Evolutionary conservation across 2,113 vertebrate genomes (phyloP), one percentile per base, ranked within the genome.

Genomic region (Corythoichthys haematopterus): DNA sequence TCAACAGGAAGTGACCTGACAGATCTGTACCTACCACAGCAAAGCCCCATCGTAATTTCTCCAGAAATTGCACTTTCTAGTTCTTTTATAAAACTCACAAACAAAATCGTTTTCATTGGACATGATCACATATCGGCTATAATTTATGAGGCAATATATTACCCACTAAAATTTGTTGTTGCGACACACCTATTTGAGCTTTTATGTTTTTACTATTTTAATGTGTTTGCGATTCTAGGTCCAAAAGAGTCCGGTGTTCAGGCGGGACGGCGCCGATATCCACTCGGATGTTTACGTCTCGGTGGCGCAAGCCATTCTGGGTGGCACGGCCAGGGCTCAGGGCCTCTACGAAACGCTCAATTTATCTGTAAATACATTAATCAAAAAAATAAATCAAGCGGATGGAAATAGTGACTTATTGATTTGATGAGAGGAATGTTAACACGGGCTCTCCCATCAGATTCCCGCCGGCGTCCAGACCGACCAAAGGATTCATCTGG

Each of bases 341-440:
- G 97, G 97, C 74, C 91, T 99, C 35, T 95, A 98, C 0, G 97
- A 99, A 88, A 95, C 92, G 0, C 90, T 98, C 77, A 98, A 88
- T 13, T 86, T 99, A 85, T 83, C 91, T 0, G 97, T 99, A 80
- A 91, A 94, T 64, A 51, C 2, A 47, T 13, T 1, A 2, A 3
- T 8, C 16, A n/a, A 4, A 48, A 14, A 14, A 35, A 28, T 35
- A 3, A 16, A 11, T 55, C 20, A 4, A 4, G 52, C 20, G 0
- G n/a, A 4, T 20, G 12, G 11, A 9, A 28, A 33, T 12, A 20
- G 20, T 28, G 3, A 28, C 3, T 6, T 20, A 36, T 58, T 58
- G 38, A 40, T 60, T 43, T 60, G 36, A 59, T 16, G 37, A 40
- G 14, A 9, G 14, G 28, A 33, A 33, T 33, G 28, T 33, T 8